Evolutionary conservation across 2,113 vertebrate species (phyloP).

Genomic region (Microcebus ravelobensis): DNA sequence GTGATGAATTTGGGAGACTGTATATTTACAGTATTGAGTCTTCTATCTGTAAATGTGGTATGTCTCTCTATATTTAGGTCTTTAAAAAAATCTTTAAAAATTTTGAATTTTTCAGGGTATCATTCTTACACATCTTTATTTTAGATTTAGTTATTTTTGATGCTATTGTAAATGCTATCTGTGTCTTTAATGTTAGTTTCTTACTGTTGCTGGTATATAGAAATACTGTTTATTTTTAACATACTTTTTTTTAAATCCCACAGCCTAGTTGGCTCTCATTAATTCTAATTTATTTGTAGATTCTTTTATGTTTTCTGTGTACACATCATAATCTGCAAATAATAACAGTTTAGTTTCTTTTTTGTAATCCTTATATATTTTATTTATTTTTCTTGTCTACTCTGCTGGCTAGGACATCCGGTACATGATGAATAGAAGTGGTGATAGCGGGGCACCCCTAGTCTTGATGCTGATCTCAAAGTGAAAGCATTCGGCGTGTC

Average conservation of each 20-base stretch:
- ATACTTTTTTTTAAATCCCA: not conserved
- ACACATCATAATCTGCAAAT: constrained; percentile 67
- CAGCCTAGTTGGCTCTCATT: constrained; percentile 47
- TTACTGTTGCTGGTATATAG: constrained; percentile 51
- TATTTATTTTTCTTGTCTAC: constrained; percentile 81
- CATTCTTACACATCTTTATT: constrained; percentile 23
- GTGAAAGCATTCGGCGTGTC: constrained; percentile 79
- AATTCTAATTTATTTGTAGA: constrained; percentile 61
- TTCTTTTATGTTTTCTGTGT: constrained; percentile 67
- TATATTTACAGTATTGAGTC: not conserved
- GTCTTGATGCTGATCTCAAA: constrained; percentile 80
- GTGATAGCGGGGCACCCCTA: constrained; percentile 80
- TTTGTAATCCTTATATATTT: constrained; percentile 75
- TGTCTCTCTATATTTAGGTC: constrained; percentile 26
- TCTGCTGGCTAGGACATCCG: constrained; percentile 81
- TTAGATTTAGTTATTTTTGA: constrained; percentile 57
- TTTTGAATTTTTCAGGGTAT: constrained; percentile 31
- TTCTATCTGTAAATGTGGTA: not conserved
- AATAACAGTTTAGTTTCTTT: constrained; percentile 72
- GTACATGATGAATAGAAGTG: constrained; percentile 80
- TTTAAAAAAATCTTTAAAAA: constrained; percentile 34
- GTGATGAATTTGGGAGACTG: not conserved
- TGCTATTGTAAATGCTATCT: constrained; percentile 29
- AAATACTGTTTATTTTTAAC: constrained; percentile 53
- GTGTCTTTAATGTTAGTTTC: constrained; percentile 56